Evolutionary conservation across 2,113 vertebrate species (phyloP).

Genomic region (Carassius gibelio): DNA sequence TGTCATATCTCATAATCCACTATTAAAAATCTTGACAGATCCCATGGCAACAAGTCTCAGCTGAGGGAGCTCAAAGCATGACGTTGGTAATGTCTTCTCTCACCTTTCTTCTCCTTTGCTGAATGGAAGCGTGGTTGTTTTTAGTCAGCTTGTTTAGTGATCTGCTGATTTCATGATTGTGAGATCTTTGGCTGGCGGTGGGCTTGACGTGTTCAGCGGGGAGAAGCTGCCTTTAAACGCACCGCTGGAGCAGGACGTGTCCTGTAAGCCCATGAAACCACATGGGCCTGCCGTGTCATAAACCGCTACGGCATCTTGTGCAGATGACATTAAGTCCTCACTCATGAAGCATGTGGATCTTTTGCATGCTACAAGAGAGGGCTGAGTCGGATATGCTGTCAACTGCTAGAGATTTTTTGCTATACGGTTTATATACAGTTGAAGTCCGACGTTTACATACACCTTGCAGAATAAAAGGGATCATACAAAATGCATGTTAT

Average conservation of each 20-base stretch:
- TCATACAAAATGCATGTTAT: too few relatives aligned
- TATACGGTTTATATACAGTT: not conserved
- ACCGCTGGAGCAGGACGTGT: slow-evolving; percentile 17
- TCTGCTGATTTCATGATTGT: slow-evolving; percentile 19
- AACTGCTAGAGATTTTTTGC: not conserved
- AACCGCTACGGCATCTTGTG: not conserved
- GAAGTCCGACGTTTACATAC: too few relatives aligned
- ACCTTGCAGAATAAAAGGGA: too few relatives aligned
- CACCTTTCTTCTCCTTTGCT: not conserved
- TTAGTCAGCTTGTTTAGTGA: slow-evolving; percentile 22
- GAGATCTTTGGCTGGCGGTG: not conserved
- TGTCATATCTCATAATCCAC: slow-evolving; percentile 35
- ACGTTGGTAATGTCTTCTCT: not conserved
- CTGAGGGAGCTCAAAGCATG: slow-evolving; percentile 10
- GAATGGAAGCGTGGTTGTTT: not conserved
- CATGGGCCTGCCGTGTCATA: slow-evolving; percentile 1
- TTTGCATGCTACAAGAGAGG: slow-evolving; percentile 13
- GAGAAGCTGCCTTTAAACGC: slow-evolving; percentile 9
- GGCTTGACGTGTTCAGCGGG: slow-evolving; percentile 5
- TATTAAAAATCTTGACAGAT: slow-evolving; percentile 46
- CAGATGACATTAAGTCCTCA: slow-evolving; percentile 5
- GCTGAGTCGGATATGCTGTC: not conserved
- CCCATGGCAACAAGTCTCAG: slow-evolving; percentile 47
- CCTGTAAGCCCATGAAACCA: not conserved
- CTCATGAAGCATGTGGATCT: not conserved